A percentile compares a stretch with the other conserved stretches of the same genome.
Conservation (phyloP, 1,140 invertebrate genomes). For the Panonychus citri region DNA sequence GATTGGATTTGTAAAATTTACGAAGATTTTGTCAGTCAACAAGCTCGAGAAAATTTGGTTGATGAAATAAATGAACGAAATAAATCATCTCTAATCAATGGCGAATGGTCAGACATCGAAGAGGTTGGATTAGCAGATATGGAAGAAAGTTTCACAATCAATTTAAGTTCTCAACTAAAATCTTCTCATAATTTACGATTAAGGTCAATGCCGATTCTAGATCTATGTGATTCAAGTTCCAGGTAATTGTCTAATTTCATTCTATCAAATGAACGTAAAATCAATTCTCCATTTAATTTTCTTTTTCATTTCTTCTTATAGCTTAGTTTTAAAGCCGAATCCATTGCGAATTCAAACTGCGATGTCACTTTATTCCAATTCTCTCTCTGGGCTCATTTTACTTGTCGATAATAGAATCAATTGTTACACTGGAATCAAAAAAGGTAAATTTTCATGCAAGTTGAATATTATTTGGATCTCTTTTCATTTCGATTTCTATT, state of each 20-base stretch:
- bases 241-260: neutral
- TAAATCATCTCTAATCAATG: neutral
- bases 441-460: slow-evolving; percentile 29
- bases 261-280: neutral
- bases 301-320: neutral
- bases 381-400: slow-evolving; percentile 62
- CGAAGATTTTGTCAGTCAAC: slow-evolving; percentile 38
- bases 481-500: neutral
- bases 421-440: slow-evolving; percentile 41
- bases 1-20: slow-evolving; percentile 53
- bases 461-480: neutral
- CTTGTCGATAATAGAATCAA: slow-evolving; percentile 52
- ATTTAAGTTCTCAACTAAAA: slow-evolving; percentile 79
- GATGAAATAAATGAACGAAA: neutral
- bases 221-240: slow-evolving; percentile 36
- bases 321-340: slow-evolving; percentile 21
- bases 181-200: slow-evolving; percentile 92
- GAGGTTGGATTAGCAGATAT: slow-evolving; percentile 18
- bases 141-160: slow-evolving; percentile 92
- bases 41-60: slow-evolving; percentile 8
- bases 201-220: slow-evolving; percentile 56
- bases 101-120: neutral
- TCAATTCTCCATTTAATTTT: neutral
- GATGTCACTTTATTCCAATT: slow-evolving; percentile 72
- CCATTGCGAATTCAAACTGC: slow-evolving; percentile 72